These are phyloP conservation scores for Chascanopsetta lugubris DNA, from an alignment of 2,113 vertebrate genomes.

Conservation along the genomic window DNA sequence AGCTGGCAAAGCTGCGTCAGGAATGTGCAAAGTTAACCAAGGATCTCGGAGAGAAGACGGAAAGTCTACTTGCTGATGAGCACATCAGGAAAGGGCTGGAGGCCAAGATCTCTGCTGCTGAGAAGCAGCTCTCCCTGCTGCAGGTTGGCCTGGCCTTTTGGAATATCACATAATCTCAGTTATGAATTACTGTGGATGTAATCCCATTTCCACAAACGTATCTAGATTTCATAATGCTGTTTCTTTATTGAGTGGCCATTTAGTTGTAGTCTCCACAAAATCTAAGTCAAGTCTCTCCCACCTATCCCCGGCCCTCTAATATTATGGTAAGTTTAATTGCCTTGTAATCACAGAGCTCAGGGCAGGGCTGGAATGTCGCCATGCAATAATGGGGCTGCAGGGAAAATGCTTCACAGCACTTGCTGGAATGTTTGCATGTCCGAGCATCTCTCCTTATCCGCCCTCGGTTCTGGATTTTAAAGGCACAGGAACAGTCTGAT, in stretches of 20 bases:
- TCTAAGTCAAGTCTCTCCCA: slow-evolving; percentile 16
- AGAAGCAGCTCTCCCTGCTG: slow-evolving; percentile 86
- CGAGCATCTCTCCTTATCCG: slow-evolving; percentile 25
- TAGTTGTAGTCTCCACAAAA: slow-evolving; percentile 13
- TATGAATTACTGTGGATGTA: not conserved
- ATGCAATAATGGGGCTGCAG: slow-evolving; percentile 46
- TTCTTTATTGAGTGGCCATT: slow-evolving; percentile 4
- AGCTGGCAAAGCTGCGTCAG: slow-evolving; percentile 92
- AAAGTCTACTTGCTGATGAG: slow-evolving; percentile 85
- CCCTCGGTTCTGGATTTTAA: slow-evolving; percentile 8
- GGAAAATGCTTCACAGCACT: slow-evolving; percentile 39
- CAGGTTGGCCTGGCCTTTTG: slow-evolving; percentile 78
- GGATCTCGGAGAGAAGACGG: slow-evolving; percentile 88
- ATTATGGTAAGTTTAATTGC: slow-evolving; percentile 52
- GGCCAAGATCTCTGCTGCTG: slow-evolving; percentile 77
- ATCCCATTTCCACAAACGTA: slow-evolving; percentile 3
- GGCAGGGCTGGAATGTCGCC: slow-evolving; percentile 54
- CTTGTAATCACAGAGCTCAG: slow-evolving; percentile 56
- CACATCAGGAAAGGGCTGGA: slow-evolving; percentile 88
- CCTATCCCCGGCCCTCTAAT: slow-evolving; percentile 36
- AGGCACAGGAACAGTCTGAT: slow-evolving; percentile 9
- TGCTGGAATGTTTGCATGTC: slow-evolving; percentile 66
- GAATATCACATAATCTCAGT: slow-evolving; percentile 9
- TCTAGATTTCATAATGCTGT: not conserved
- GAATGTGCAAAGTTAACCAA: slow-evolving; percentile 90